phyloP scores from a whole-genome alignment of 2,113 vertebrate species.

The Dryoscopus gambensis region DNA sequence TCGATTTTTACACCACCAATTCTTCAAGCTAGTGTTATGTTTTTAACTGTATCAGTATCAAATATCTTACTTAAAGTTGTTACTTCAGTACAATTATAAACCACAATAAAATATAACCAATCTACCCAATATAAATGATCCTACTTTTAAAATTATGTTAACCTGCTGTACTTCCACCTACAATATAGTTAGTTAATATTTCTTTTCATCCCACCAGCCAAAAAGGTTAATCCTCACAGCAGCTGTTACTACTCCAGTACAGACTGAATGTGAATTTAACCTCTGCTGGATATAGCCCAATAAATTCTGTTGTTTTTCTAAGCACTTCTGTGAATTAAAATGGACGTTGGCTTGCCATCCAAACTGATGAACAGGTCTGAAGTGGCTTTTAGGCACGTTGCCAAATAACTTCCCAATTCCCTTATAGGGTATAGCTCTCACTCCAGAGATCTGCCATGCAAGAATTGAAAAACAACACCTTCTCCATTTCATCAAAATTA shows the following conservation, averaged over 20 bases:
- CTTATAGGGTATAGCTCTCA: slow-evolving; percentile 63
- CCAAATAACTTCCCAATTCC: slow-evolving; percentile 68
- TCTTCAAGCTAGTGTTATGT: background rate
- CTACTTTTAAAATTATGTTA: background rate
- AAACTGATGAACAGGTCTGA: slow-evolving; percentile 51
- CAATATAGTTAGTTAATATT: slow-evolving; percentile 6
- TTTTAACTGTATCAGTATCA: background rate
- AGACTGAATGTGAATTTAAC: slow-evolving; percentile 64
- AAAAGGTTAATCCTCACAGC: slow-evolving; percentile 65
- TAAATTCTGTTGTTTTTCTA: slow-evolving; percentile 52
- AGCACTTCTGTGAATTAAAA: slow-evolving; percentile 66
- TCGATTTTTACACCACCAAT: background rate
- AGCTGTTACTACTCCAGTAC: slow-evolving; percentile 66
- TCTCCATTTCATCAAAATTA: slow-evolving; percentile 29
- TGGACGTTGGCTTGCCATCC: slow-evolving; percentile 54
- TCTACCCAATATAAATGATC: background rate
- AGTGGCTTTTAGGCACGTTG: slow-evolving; percentile 63
- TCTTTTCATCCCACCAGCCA: slow-evolving; percentile 39
- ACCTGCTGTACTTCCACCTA: slow-evolving; percentile 20
- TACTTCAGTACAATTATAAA: background rate
- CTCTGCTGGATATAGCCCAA: slow-evolving; percentile 37
- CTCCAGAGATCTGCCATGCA: slow-evolving; percentile 19
- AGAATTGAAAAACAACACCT: slow-evolving; percentile 7
- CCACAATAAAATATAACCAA: background rate
- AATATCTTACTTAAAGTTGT: background rate